Conservation (phyloP, 2,888 invertebrate species). For the Fragum fragum region DNA sequence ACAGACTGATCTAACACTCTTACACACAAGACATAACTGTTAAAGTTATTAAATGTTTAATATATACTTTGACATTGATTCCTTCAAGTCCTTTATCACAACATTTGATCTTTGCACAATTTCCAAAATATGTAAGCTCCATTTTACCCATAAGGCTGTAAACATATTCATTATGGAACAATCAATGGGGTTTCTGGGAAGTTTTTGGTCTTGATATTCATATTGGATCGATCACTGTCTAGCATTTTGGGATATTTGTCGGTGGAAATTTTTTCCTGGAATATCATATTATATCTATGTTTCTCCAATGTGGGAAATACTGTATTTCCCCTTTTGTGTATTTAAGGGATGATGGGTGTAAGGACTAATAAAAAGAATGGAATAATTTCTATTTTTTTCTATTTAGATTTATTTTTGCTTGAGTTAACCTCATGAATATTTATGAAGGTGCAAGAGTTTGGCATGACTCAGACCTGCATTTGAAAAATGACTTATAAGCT, state of each 20-base stretch:
- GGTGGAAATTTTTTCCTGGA: slow-evolving; percentile 10
- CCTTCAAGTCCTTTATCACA: neutral
- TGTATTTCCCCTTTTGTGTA: too few relatives aligned
- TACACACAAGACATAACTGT: too few relatives aligned
- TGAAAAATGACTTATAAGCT: neutral
- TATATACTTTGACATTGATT: neutral
- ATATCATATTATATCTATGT: neutral
- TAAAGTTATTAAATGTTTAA: too few relatives aligned
- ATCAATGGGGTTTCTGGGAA: slow-evolving; percentile 41
- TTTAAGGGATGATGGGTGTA: too few relatives aligned
- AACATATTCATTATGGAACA: slow-evolving; percentile 7
- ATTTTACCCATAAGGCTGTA: slow-evolving; percentile 2
- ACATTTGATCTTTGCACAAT: neutral
- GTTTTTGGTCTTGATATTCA: slow-evolving; percentile 36
- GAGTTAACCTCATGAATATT: slow-evolving; percentile 12
- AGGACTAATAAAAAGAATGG: too few relatives aligned
- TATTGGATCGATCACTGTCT: slow-evolving; percentile 41
- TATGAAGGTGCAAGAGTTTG: neutral
- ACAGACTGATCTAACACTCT: too few relatives aligned
- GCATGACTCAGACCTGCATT: slow-evolving; percentile 8
- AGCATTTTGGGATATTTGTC: slow-evolving; percentile 12
- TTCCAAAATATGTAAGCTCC: neutral
- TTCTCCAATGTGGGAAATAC: neutral
- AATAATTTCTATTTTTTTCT: neutral
- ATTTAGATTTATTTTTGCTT: neutral